Conservation (phyloP, 30 jellyfish, hydroid and myxozoan genomes). For the Hydra vulgaris region DNA sequence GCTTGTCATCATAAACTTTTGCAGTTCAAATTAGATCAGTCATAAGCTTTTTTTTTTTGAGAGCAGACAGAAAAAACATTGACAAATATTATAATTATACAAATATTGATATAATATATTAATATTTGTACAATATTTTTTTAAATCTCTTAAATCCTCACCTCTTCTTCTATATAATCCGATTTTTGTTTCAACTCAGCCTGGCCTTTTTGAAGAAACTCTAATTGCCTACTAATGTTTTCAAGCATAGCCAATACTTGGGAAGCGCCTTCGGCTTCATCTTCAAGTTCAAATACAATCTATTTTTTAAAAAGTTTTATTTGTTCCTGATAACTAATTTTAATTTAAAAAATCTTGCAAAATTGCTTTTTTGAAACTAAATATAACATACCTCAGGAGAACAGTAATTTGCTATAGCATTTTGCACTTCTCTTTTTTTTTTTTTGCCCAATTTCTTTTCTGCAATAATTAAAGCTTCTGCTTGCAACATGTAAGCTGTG, state of each 20-base stretch:
- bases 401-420: conserved; percentile 19
- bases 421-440: background rate
- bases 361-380: background rate
- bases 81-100: too few relatives aligned
- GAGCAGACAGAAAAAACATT: too few relatives aligned
- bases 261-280: conserved; percentile 17
- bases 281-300: conserved; percentile 12
- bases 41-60: too few relatives aligned
- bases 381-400: conserved; percentile 29
- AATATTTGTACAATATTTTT: too few relatives aligned
- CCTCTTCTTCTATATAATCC: conserved; percentile 16
- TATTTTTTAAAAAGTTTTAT: background rate
- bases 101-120: too few relatives aligned
- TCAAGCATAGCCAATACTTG: conserved; percentile 26
- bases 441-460: conserved; percentile 23
- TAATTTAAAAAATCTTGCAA: too few relatives aligned
- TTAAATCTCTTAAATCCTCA: too few relatives aligned
- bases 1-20: too few relatives aligned
- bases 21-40: too few relatives aligned
- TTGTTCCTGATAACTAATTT: background rate
- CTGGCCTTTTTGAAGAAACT: conserved; percentile 16
- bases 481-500: conserved; percentile 86
- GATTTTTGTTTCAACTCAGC: conserved; percentile 19
- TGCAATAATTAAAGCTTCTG: conserved; percentile 31
- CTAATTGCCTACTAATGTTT: conserved; percentile 17